phyloP scores from a whole-genome alignment of 2,113 vertebrate genomes.

The Crotalus viridis region DNA sequence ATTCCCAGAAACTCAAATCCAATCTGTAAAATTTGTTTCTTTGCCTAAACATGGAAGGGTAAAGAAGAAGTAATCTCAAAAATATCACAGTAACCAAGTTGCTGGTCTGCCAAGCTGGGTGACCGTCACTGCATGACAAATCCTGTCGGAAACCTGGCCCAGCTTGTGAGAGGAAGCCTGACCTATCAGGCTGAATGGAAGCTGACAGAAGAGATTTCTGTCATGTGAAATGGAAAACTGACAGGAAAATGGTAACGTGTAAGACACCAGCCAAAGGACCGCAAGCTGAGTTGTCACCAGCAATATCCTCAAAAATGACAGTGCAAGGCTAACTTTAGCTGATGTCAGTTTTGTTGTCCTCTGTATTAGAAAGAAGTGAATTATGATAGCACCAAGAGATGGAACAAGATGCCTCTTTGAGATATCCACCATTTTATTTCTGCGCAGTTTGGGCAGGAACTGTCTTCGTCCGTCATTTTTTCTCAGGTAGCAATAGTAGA shows the following conservation, averaged over 20 bases:
- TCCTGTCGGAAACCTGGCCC: slow-evolving; percentile 62
- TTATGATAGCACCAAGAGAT: background rate
- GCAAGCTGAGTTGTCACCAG: slow-evolving; percentile 65
- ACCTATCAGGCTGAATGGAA: slow-evolving; percentile 71
- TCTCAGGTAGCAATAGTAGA: background rate
- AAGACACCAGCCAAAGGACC: slow-evolving; percentile 55
- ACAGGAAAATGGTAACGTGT: slow-evolving; percentile 68
- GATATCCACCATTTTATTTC: background rate
- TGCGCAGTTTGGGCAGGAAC: background rate
- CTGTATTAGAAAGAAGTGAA: slow-evolving; percentile 52
- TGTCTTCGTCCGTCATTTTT: background rate
- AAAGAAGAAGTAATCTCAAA: slow-evolving; percentile 32
- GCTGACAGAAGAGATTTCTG: slow-evolving; percentile 73
- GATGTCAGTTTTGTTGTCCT: slow-evolving; percentile 69
- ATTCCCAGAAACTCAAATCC: background rate
- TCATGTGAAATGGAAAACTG: slow-evolving; percentile 59
- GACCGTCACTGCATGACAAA: slow-evolving; percentile 67
- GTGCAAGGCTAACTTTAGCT: slow-evolving; percentile 59
- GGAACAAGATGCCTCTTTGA: background rate
- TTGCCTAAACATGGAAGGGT: background rate
- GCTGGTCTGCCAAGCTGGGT: slow-evolving; percentile 57
- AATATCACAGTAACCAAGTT: slow-evolving; percentile 54
- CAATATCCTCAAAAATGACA: slow-evolving; percentile 69
- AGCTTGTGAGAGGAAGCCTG: slow-evolving; percentile 68
- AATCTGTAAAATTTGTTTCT: background rate